phyloP scores from a whole-genome alignment of 2,888 invertebrate genomes.

The Psylliodes chrysocephalus region DNA sequence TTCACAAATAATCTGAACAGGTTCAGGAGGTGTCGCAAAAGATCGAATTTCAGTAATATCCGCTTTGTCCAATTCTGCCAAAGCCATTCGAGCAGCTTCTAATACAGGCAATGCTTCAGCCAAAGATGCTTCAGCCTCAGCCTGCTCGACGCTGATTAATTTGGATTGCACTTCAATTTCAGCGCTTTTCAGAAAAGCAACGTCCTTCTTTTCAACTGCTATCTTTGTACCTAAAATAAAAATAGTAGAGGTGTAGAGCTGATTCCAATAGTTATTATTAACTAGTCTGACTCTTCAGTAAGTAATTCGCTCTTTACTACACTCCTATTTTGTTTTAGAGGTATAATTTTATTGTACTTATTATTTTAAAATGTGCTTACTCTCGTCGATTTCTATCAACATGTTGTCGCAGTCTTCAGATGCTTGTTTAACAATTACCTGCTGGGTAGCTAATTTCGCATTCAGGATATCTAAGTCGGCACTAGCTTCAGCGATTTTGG shows the following conservation, averaged over 20 bases:
- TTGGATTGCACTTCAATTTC: constrained; percentile 86
- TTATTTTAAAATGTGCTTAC: constrained; percentile 1
- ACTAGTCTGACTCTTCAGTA: no score
- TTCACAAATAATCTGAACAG: constrained; percentile 90
- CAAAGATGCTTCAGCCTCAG: constrained; percentile 83
- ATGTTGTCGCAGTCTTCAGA: constrained; percentile 83
- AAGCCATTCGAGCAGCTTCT: constrained; percentile 81
- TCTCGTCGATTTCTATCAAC: constrained; percentile 77
- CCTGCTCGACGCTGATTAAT: constrained; percentile 82
- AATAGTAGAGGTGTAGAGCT: no score
- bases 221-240: constrained; percentile 68
- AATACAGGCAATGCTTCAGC: constrained; percentile 86
- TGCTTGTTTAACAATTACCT: constrained; percentile 83
- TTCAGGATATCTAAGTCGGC: constrained; percentile 83
- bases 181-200: constrained; percentile 81
- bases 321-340: no score
- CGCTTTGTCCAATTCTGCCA: constrained; percentile 85
- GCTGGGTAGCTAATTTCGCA: constrained; percentile 82
- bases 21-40: constrained; percentile 90
- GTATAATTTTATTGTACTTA: no score
- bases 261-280: no score
- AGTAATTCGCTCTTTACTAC: no score
- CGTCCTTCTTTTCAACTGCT: constrained; percentile 80
- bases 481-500: constrained; percentile 90
- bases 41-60: constrained; percentile 94